Base-by-base conservation (phyloP, 2,113 vertebrate genomes). In the Microtus richardsoni region DNA sequence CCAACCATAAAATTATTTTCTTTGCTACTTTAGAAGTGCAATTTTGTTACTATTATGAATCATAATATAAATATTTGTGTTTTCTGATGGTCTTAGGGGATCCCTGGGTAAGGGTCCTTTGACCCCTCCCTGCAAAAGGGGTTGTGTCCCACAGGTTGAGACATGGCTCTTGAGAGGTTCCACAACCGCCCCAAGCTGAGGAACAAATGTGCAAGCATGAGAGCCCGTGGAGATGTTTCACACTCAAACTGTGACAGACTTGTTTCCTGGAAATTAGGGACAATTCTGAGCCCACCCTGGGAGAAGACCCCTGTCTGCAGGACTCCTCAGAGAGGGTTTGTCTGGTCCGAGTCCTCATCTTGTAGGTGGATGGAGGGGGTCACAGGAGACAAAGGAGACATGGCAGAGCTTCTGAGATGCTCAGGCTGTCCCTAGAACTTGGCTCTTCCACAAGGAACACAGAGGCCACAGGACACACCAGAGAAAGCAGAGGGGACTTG, bases 261-360 rank as follows among this genome's bases (percentile, higher is more conserved):
- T 68, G 10, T 58, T 58, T 87, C 44, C 92, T 30, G 47, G 85
- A 68, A 41, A 52, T 30, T 4, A 47, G 73, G 14, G 73, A 7
- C 11, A 10, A 54, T 28, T 73, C 71, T 9, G 13, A 49, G 24
- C 11, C 14, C 7, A 0, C 0, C 60, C 52, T 30, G 11, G 68
- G 44, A 74, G n/a, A 22, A 36, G 88, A 26, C 10, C 16, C 3
- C 39, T 2, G n/a, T 16, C 36, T 71, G 2, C 47, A 16, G 14
- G 44, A 30, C 5, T 4, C 0, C 6, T 1, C 39, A 28, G 14
- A 21, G 49, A 33, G 2, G 2, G 22, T 33, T 44, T 28, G 19
- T n/a, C 9, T 30, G 28, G 19, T 26, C 33, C 2, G 71, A 68
- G 11, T 64, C 66, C 44, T 41, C 11, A n/a, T 24, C 44, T 39